phyloP scores from a whole-genome alignment of 1,140 invertebrate genomes.

The Globodera ellingtonae region DNA sequence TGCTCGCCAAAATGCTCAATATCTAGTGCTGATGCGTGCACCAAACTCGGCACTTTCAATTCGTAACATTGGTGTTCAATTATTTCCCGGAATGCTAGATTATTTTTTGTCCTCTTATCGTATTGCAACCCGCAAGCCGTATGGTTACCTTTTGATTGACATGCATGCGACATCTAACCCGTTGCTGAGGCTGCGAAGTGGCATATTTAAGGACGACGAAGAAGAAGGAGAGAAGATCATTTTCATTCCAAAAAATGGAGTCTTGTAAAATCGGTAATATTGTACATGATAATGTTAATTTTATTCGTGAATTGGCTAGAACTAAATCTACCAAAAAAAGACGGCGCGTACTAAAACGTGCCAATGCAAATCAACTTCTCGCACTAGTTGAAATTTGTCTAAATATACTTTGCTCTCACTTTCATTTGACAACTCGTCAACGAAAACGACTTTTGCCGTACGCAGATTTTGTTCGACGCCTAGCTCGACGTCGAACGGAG shows the following conservation, averaged over 20 bases:
- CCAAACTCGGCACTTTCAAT: constrained; percentile 24
- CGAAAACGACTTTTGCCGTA: constrained; percentile 26
- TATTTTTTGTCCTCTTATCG: constrained; percentile 33
- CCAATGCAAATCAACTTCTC: constrained; percentile 16
- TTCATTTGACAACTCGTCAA: constrained; percentile 27
- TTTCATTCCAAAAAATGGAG: constrained; percentile 36
- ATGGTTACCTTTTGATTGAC: constrained; percentile 27
- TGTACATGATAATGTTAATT: constrained; percentile 15
- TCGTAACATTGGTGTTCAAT: constrained; percentile 30
- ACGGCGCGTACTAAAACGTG: not conserved
- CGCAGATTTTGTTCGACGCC: constrained; percentile 25
- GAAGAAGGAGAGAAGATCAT: constrained; percentile 38
- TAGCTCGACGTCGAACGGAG: constrained; percentile 24
- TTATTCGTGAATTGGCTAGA: not conserved
- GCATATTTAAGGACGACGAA: constrained; percentile 27
- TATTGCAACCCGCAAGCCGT: constrained; percentile 21
- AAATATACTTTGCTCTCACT: constrained; percentile 25
- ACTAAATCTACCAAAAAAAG: constrained; percentile 18
- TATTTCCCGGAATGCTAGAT: constrained; percentile 30
- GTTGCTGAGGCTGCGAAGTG: constrained; percentile 16
- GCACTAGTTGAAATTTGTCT: constrained; percentile 29
- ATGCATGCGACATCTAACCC: constrained; percentile 27
- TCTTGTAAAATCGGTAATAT: constrained; percentile 14
- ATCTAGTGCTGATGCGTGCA: constrained; percentile 33
- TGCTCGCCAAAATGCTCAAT: constrained; percentile 35